phyloP scores from a whole-genome alignment of 2,113 vertebrate species.

The Istiophorus platypterus region DNA sequence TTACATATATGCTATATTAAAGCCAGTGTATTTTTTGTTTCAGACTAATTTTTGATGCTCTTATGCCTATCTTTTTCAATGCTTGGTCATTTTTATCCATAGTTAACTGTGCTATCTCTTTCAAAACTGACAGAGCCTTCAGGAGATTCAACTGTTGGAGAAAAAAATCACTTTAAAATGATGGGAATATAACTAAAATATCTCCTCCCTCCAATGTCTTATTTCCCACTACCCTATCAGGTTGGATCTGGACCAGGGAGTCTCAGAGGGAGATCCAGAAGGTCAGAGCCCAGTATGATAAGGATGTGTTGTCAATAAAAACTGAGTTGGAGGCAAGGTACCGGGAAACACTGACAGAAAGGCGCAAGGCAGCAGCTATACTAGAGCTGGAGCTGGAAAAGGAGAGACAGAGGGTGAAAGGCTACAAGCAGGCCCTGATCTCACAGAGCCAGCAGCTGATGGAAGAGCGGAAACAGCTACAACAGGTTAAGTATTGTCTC shows the following conservation, averaged over 20 bases:
- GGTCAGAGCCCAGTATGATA: conserved; percentile 84
- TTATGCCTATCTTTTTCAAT: too few species aligned
- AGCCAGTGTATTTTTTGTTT: background rate
- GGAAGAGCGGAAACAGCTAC: conserved; percentile 89
- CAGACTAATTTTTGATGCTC: too few species aligned
- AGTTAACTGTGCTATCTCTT: background rate
- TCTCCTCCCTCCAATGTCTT: background rate
- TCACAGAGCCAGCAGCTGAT: conserved; percentile 91
- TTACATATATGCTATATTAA: background rate
- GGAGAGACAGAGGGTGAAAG: conserved; percentile 89
- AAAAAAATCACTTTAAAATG: background rate
- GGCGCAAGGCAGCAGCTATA: conserved; percentile 85
- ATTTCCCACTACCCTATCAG: conserved; percentile 71
- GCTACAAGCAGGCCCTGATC: conserved; percentile 90
- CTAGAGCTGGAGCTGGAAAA: conserved; percentile 95
- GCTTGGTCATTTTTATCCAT: background rate
- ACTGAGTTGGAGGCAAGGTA: conserved; percentile 90
- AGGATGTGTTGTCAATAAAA: conserved; percentile 81
- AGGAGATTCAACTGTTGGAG: background rate
- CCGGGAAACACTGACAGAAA: conserved; percentile 88
- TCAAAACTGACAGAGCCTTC: background rate
- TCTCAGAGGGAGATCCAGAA: conserved; percentile 91
- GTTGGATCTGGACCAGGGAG: conserved; percentile 98
- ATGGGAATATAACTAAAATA: background rate
- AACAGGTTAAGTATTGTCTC: conserved; percentile 75